Conservation (phyloP, 2,797 vertebrate genomes). For the Cephalopachus bancanus region DNA sequence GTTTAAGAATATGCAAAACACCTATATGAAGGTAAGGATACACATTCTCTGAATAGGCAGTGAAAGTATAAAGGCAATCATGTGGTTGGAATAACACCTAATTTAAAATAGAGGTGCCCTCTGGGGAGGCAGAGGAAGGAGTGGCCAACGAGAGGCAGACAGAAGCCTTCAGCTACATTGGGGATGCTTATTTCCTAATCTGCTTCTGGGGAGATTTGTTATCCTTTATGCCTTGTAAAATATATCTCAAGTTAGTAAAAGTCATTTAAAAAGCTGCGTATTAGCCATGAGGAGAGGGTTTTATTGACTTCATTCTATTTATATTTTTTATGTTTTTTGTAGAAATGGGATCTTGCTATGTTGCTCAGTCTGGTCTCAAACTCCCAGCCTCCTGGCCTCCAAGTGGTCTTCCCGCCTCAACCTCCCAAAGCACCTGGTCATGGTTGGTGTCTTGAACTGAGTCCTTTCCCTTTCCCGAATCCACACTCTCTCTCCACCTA, state of each 20-base stretch:
- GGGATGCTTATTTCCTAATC: neutral
- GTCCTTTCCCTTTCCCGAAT: neutral
- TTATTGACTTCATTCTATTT: neutral
- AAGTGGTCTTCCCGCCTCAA: too few relatives aligned
- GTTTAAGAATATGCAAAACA: neutral
- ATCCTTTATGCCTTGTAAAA: neutral
- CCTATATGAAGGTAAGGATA: neutral
- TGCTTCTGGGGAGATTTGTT: neutral
- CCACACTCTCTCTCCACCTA: neutral
- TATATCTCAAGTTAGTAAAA: neutral
- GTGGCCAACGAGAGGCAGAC: rapidly evolving
- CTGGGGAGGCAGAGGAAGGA: neutral
- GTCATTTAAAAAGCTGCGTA: neutral
- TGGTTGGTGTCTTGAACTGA: neutral
- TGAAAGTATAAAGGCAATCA: too few relatives aligned
- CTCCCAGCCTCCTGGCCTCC: too few relatives aligned
- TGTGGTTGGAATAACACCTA: neutral
- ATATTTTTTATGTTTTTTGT: too few relatives aligned
- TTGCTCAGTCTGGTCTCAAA: too few relatives aligned
- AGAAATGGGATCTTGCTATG: too few relatives aligned
- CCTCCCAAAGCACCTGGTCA: too few relatives aligned
- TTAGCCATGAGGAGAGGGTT: neutral
- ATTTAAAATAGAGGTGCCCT: neutral
- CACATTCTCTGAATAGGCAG: too few relatives aligned
- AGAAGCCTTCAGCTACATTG: neutral